Evolutionary conservation across 2,113 vertebrate genomes (phyloP), one percentile per base, ranked within the genome.

Genomic region (Melanostigma gelatinosum): DNA sequence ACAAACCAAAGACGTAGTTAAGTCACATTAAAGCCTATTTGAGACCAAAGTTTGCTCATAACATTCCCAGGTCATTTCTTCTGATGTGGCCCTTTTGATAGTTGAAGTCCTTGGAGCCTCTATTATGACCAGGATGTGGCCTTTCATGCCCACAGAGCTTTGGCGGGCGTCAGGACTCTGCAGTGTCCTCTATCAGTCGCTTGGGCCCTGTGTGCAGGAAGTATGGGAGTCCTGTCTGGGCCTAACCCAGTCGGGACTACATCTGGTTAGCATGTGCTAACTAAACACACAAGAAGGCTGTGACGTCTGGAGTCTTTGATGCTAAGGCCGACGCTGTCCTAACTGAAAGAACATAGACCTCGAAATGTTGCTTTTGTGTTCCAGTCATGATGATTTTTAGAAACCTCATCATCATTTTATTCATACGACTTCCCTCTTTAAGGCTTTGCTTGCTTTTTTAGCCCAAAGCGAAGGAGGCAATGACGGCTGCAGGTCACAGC

Each of bases 201-300:
- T 5, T 5, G 75, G 84, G 80, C 6, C 29, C 2, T 12, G 66
- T 73, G 77, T 72, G 74, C 83, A 85, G 82, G 87, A 87, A 87
- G 71, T 74, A 12, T 10, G 15, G 8, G n/a, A 77, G 66, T 64
- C 54, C 38, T 38, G 67, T 72, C 72, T 76, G 65, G 38, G 67
- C 29, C 67, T 46, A 32, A n/a, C 38, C 55, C 29, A 46, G 72
- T 27, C 7, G 16, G 62, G 50, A 57, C 34, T 48, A 86, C 92
- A 92, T 89, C 89, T 91, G 89, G 92, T 64, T 46, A 40, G 34
- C 92, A 91, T 86, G 85, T 93, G 87, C 27, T 67, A 16, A 46
- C 13, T 15, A 46, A 46, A 46, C 4, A 13, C 4, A 46, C 13
- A 46, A 46, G n/a, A 16, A n/a, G 61, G 24, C 68, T 61, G 60